Conservation (phyloP, 2,113 vertebrate species). For the Upupa epops region DNA sequence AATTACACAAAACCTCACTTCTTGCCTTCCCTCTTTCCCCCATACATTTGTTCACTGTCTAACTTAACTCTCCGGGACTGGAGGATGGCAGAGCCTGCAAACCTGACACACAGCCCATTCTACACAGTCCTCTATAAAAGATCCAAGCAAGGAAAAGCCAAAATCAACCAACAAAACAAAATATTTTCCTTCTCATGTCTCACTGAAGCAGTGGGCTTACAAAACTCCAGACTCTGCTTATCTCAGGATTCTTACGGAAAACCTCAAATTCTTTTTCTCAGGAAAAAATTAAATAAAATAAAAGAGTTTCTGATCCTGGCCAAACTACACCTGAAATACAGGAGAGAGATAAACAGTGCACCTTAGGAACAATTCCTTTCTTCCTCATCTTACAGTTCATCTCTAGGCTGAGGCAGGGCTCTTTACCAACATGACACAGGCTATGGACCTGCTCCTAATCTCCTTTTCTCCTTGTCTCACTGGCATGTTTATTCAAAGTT, state of each 20-base stretch:
- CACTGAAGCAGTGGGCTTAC: background rate
- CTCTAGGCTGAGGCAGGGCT: background rate
- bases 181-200: background rate
- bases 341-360: background rate
- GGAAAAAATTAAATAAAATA: background rate
- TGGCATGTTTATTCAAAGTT: background rate
- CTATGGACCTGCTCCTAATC: background rate
- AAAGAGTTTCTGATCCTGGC: background rate
- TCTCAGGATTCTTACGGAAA: background rate
- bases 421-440: background rate
- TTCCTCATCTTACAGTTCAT: background rate
- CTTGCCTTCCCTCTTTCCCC: background rate
- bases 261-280: background rate
- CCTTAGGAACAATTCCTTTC: background rate
- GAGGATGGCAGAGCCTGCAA: background rate
- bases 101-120: background rate
- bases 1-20: background rate
- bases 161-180: constrained; percentile 1
- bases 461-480: background rate
- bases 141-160: background rate
- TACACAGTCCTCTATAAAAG: background rate
- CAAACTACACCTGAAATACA: background rate
- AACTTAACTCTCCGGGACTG: background rate
- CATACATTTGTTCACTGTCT: background rate
- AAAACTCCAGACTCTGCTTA: background rate